phyloP scores from a whole-genome alignment of 2,888 invertebrate species.

The Adelognathus sp. region DNA sequence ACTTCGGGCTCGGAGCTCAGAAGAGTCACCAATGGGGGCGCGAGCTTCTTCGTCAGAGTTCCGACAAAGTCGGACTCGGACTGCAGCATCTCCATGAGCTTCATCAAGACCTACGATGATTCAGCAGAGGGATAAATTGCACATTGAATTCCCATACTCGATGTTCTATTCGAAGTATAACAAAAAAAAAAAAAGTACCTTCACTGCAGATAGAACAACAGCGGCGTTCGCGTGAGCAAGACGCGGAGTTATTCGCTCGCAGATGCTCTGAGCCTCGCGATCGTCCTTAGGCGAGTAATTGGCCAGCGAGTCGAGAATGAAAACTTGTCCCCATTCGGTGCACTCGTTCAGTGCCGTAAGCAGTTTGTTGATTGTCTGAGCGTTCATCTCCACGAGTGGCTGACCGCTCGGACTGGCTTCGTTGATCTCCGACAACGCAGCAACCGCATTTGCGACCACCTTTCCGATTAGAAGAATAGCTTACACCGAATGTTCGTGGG shows the following conservation, averaged over 20 bases:
- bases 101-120: constrained; percentile 91
- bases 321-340: constrained; percentile 99
- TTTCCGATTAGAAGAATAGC: constrained; percentile 65
- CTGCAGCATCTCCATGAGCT: constrained; percentile 98
- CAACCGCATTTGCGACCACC: constrained; percentile 99
- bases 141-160: background rate
- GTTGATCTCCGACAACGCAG: constrained; percentile 98
- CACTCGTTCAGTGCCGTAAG: constrained; percentile 99
- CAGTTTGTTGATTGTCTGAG: constrained; percentile 98
- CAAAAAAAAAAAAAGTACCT: constrained; percentile 83
- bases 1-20: constrained; percentile 99
- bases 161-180: background rate
- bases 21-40: constrained; percentile 98
- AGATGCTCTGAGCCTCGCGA: constrained; percentile 98
- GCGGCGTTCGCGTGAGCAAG: constrained; percentile 99
- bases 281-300: constrained; percentile 99
- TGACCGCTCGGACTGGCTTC: constrained; percentile 98
- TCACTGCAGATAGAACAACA: constrained; percentile 98
- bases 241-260: constrained; percentile 98
- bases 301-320: constrained; percentile 98
- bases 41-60: constrained; percentile 97
- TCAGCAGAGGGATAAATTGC: too few relatives aligned
- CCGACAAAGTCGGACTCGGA: constrained; percentile 96
- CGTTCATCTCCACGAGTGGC: constrained; percentile 97
- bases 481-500: background rate